Conservation (phyloP, 1,140 invertebrate genomes). For the Hyphantria cunea region DNA sequence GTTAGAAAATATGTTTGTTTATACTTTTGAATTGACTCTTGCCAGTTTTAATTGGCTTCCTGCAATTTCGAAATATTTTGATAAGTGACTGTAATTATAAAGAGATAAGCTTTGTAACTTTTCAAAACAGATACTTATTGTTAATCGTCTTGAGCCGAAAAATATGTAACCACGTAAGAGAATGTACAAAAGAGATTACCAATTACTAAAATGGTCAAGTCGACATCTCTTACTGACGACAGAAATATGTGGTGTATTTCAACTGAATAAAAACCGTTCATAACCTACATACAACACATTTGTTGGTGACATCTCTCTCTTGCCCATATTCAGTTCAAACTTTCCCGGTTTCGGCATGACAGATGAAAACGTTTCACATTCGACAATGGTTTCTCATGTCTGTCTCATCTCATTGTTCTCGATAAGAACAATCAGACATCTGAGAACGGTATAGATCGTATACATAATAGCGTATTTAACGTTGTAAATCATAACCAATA, state of each 20-base stretch:
- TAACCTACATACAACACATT: not conserved
- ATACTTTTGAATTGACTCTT: slow-evolving; percentile 15
- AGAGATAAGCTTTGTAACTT: not conserved
- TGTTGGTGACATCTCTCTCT: not conserved
- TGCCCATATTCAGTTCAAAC: not conserved
- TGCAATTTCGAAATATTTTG: slow-evolving; percentile 8
- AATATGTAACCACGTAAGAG: too few species aligned
- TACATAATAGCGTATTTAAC: not conserved
- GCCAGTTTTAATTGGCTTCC: slow-evolving; percentile 24
- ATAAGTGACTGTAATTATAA: not conserved
- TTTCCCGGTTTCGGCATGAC: slow-evolving; percentile 3
- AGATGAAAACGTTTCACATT: slow-evolving; percentile 21
- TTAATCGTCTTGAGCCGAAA: too few species aligned
- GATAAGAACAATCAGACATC: slow-evolving; percentile 24
- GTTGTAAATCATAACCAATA: too few species aligned
- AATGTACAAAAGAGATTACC: not conserved
- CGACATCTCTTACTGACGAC: not conserved
- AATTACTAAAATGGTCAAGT: not conserved
- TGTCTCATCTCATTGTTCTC: slow-evolving; percentile 23
- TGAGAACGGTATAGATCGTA: slow-evolving; percentile 1
- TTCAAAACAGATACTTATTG: too few species aligned
- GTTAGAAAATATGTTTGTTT: slow-evolving; percentile 16
- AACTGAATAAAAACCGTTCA: not conserved
- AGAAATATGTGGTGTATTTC: too few species aligned
- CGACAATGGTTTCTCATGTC: slow-evolving; percentile 10